Base-by-base conservation (phyloP, 2,888 invertebrate species). In the Xestia ashworthii region DNA sequence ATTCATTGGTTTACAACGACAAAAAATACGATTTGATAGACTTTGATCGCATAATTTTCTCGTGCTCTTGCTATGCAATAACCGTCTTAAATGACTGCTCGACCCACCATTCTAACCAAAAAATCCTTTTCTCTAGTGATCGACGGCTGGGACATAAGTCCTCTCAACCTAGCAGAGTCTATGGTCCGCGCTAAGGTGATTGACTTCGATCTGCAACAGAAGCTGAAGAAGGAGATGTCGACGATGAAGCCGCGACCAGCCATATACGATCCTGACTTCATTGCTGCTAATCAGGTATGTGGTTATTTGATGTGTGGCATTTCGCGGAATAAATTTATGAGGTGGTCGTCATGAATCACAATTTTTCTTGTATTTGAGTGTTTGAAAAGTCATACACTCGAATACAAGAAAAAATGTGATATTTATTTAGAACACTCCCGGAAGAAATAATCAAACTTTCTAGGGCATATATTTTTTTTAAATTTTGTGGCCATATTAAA, bases 61-160 rank as follows among this genome's bases (percentile, higher is more conserved):
- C 32, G 32, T 32, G 32, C 32, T 41, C 38, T 25, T 38, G 38
- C 38, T 14, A 11, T 41, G 62, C 62, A 64, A 41, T 12, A 22
- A 12, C 38, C 5, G 2, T 22, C 14, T 58, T 58, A 58, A 16
- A 25, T 58, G 25, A 6, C 58, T 25, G 58, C 14, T 58, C 25
- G 6, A 16, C 58, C 22, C 14, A n/a, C 22, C 2, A n/a, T 3
- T 5, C n/a, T 64, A 16, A 77, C 16, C 4, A 8, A 38, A 25
- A 25, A 44, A 4, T 16, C 22, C 5, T 0, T 3, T 65, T 22
- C 32, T 73, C 5, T 76, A 97, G 97, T 98, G 62, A 95, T 99
- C 77, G 99, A 99, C 92, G 99, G 99, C 1, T 99, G 99, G 99
- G 99, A 99, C 93, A 98, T 99, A 85, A 99, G 98, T 74, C 97